Conservation (phyloP, 1,140 invertebrate genomes). For the Tetragonula clypearis region DNA sequence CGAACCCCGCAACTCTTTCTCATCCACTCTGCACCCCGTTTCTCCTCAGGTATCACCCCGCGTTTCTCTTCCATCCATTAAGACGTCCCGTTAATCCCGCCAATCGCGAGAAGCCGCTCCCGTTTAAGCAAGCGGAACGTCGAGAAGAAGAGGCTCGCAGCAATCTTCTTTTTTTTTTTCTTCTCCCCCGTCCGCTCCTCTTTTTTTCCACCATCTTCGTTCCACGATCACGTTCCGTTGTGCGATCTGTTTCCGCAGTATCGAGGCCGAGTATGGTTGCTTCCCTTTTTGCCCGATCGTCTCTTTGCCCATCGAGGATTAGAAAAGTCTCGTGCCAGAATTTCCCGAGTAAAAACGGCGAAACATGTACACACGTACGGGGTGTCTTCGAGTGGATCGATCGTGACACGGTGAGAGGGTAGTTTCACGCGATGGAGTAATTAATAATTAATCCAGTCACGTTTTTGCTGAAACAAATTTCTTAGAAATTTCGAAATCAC, state of each 20-base stretch:
- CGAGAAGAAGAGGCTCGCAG: not conserved
- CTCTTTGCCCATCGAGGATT: conserved; percentile 45
- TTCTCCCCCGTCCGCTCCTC: too few species aligned
- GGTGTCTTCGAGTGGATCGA: not conserved
- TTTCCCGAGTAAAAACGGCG: conserved; percentile 12
- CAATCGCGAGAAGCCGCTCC: not conserved
- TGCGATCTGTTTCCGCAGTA: not conserved
- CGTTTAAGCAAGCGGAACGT: not conserved
- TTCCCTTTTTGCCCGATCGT: conserved; percentile 16
- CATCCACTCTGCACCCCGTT: not conserved
- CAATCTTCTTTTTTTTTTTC: not conserved
- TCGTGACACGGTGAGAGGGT: not conserved
- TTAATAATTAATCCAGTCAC: too few species aligned
- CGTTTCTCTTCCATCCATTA: not conserved
- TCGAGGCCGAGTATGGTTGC: not conserved
- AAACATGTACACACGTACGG: not conserved
- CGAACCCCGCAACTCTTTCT: not conserved
- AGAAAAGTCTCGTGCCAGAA: conserved; percentile 49
- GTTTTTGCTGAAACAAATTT: too few species aligned
- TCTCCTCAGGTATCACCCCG: not conserved
- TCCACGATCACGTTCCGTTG: not conserved
- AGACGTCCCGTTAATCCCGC: not conserved
- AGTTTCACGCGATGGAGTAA: not conserved
- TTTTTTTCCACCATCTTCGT: not conserved
- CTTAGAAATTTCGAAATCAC: too few species aligned